These are phyloP conservation scores for Rhodinocichla rosea DNA, from an alignment of 2,113 vertebrate species.

Conservation along the genomic window DNA sequence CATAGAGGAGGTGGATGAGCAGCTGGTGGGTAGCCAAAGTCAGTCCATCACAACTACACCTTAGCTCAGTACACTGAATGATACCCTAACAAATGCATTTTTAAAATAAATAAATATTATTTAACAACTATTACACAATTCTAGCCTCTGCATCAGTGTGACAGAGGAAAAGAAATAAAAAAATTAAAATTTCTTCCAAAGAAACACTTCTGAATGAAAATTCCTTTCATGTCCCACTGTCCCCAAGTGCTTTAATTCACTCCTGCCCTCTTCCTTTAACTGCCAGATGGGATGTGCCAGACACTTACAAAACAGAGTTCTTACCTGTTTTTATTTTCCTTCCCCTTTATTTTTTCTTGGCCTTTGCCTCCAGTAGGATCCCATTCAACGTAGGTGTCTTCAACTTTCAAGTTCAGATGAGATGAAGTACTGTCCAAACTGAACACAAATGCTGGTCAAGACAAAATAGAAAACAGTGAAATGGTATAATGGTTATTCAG, in stretches of 20 bases:
- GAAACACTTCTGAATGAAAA: not conserved
- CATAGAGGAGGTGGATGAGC: not conserved
- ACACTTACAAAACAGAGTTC: not conserved
- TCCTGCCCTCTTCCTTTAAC: not conserved
- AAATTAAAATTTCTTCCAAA: not conserved
- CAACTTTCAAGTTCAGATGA: slow-evolving; percentile 89
- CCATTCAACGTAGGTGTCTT: slow-evolving; percentile 87
- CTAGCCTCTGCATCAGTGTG: not conserved
- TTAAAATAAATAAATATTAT: not conserved
- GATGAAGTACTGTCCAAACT: slow-evolving; percentile 84
- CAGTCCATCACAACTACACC: not conserved
- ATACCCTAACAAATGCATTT: not conserved
- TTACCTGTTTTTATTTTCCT: slow-evolving; percentile 91
- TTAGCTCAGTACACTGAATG: not conserved
- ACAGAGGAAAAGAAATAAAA: not conserved
- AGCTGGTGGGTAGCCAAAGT: not conserved
- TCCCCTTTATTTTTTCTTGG: slow-evolving; percentile 86
- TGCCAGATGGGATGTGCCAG: not conserved
- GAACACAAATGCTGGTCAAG: slow-evolving; percentile 83
- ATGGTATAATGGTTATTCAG: not conserved
- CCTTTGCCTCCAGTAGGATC: slow-evolving; percentile 89
- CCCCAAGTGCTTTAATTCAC: not conserved
- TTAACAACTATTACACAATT: not conserved
- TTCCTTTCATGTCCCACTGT: not conserved
- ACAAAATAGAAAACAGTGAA: slow-evolving; percentile 14